Evolutionary conservation across 2,888 invertebrate species (phyloP).

Genomic region (Diaphora mendica): DNA sequence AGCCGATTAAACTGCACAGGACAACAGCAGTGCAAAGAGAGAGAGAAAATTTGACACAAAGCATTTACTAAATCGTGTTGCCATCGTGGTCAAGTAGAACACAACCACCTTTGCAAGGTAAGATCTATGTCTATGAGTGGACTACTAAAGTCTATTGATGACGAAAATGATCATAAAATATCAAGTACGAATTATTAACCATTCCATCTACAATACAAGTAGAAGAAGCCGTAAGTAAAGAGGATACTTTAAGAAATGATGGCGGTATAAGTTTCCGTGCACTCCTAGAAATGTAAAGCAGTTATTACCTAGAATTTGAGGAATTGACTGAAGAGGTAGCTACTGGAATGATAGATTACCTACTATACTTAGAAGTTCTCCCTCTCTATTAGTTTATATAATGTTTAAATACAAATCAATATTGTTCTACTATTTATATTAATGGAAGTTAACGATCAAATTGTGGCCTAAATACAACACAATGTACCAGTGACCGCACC

Average conservation of each 20-base stretch:
- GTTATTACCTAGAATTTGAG: too few relatives aligned
- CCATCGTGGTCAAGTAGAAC: too few relatives aligned
- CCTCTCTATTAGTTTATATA: neutral
- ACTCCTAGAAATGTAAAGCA: neutral
- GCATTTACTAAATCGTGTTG: too few relatives aligned
- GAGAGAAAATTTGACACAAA: too few relatives aligned
- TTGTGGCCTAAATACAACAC: neutral
- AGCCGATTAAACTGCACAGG: too few relatives aligned
- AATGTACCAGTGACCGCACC: neutral
- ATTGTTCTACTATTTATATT: neutral
- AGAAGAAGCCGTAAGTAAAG: neutral
- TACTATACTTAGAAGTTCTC: neutral
- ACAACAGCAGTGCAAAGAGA: too few relatives aligned
- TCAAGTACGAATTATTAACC: too few relatives aligned
- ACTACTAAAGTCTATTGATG: too few relatives aligned
- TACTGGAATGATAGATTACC: neutral
- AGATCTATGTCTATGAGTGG: too few relatives aligned
- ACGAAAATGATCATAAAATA: too few relatives aligned
- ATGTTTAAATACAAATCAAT: neutral
- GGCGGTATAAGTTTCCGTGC: neutral
- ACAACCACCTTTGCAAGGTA: too few relatives aligned
- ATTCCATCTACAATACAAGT: neutral
- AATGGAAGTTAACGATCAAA: neutral
- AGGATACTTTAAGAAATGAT: neutral
- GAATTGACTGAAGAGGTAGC: too few relatives aligned